These are phyloP conservation scores for Hydrozoanthus gracilis DNA, from an alignment of 92 coral and sea anemone genomes.

Conservation along the genomic window DNA sequence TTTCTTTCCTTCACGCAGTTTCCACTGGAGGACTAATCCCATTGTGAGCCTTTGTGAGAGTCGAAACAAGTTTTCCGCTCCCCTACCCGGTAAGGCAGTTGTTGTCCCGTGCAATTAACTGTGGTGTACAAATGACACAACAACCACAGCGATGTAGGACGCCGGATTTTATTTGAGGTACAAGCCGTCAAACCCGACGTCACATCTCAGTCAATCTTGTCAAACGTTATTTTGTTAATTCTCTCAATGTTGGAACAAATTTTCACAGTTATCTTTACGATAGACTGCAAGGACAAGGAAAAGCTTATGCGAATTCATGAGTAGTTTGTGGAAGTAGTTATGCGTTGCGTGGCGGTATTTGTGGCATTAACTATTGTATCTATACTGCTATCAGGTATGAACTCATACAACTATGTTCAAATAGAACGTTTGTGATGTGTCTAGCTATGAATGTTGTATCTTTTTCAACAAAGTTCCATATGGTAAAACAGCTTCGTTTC, in stretches of 20 bases:
- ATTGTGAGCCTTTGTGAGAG: background rate
- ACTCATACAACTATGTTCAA: background rate
- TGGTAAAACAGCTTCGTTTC: background rate
- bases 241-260: background rate
- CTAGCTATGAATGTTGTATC: background rate
- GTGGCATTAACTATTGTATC: background rate
- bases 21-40: background rate
- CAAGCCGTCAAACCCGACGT: slow-evolving; percentile 16
- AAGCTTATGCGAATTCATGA: background rate
- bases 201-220: background rate
- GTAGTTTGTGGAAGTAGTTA: background rate
- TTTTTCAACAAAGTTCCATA: background rate
- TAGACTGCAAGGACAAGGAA: background rate
- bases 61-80: background rate
- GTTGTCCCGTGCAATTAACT: slow-evolving; percentile 34
- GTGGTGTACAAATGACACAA: slow-evolving; percentile 37
- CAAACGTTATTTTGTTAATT: background rate
- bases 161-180: slow-evolving; percentile 5
- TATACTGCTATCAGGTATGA: slow-evolving; percentile 30
- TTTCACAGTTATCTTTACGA: background rate
- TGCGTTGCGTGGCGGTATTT: background rate
- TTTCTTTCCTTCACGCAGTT: background rate
- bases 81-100: slow-evolving; percentile 30
- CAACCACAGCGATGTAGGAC: slow-evolving; percentile 27
- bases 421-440: background rate